These are phyloP conservation scores for Calameuta pallipes DNA, from an alignment of 2,888 invertebrate species.

Conservation along the genomic window DNA sequence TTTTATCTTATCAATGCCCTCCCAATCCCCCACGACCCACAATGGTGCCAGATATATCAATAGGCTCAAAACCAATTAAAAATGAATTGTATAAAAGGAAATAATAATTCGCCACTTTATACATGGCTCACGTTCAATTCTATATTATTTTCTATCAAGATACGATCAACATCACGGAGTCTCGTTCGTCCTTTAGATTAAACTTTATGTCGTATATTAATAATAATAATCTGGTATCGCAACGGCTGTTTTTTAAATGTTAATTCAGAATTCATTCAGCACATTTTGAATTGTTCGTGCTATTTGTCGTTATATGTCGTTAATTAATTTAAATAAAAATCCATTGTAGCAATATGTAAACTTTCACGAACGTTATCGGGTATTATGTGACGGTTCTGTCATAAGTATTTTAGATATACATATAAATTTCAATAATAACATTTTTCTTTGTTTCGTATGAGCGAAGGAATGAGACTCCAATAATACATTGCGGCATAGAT, in stretches of 20 bases:
- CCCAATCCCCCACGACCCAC: constrained; percentile 3
- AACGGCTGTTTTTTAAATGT: not conserved
- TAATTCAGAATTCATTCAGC: not conserved
- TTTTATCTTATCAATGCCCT: constrained; percentile 13
- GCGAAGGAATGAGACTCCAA: not conserved
- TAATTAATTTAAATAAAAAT: not conserved
- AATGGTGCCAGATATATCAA: constrained; percentile 13
- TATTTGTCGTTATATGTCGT: not conserved
- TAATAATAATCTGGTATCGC: not conserved
- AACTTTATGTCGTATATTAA: not conserved
- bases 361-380: not conserved
- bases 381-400: not conserved
- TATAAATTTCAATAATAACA: not conserved
- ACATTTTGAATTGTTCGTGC: not conserved
- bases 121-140: constrained; percentile 1
- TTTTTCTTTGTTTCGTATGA: not conserved
- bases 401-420: not conserved
- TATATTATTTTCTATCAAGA: not conserved
- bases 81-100: constrained; percentile 16
- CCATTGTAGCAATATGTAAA: not conserved
- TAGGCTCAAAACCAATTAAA: constrained; percentile 16
- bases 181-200: not conserved
- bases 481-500: not conserved
- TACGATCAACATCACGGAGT: not conserved
- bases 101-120: constrained; percentile 10